These are phyloP conservation scores for Blastomussa wellsi DNA, from an alignment of 92 coral and sea anemone genomes.

Conservation along the genomic window DNA sequence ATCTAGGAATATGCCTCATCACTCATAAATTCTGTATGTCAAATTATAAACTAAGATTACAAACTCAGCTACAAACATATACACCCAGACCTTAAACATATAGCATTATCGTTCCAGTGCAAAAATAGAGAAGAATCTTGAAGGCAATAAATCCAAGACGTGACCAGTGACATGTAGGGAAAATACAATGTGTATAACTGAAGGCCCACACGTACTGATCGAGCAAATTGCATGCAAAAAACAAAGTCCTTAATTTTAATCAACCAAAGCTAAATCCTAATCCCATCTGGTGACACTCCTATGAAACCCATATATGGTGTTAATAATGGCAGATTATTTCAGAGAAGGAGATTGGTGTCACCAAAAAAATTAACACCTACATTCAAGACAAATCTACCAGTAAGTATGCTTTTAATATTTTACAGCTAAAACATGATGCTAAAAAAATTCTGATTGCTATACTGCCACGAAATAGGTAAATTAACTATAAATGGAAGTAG, in stretches of 20 bases:
- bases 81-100: background rate
- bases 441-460: background rate
- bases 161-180: background rate
- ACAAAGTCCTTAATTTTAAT: background rate
- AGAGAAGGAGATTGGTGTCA: background rate
- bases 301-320: constrained; percentile 19
- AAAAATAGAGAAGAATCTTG: background rate
- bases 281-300: background rate
- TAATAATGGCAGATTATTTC: background rate
- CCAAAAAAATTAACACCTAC: background rate
- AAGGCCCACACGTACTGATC: constrained; percentile 10
- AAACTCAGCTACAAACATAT: background rate
- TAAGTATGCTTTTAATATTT: background rate
- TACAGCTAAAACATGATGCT: background rate
- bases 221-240: background rate
- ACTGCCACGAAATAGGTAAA: background rate
- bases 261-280: background rate
- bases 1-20: background rate
- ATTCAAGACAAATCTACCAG: background rate
- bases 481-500: too few relatives aligned
- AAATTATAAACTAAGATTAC: background rate
- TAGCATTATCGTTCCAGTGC: background rate
- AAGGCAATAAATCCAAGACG: background rate
- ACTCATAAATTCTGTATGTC: background rate
- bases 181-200: background rate